Evolutionary conservation across 2,888 invertebrate species (phyloP), one percentile per base, ranked within the genome.

Genomic region (Campoplex capitator): DNA sequence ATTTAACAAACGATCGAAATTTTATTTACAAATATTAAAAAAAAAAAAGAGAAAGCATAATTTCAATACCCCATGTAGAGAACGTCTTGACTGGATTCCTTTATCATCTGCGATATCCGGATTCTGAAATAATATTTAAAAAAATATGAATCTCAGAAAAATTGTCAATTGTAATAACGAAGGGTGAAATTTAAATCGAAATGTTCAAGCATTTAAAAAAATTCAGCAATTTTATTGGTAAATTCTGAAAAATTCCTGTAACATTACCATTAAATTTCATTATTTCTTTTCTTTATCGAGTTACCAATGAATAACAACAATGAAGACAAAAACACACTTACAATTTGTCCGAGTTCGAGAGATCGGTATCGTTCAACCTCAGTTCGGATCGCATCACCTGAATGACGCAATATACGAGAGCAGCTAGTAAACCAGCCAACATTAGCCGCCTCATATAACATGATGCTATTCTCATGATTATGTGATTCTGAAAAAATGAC

Each of bases 31-130:
- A 67, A 45, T 58, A 35, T 38, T 1, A 38, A 38, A 38, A 38
- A 38, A 65, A 42, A 76, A 75, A 35, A 73, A 74, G 0, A 23
- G 0, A 23, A 23, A 23, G 0, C 78, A 78, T 42, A 54, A 67
- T 83, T 58, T 89, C 0, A 28, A 62, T 89, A 93, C 93, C 91
- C 89, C 28, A 91, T 56, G 65, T 89, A 89, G 32, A 88, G 84
- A 32, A 86, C 75, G 23, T 92, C 87, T 35, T 91, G 89, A 48
- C 90, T 89, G 1, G 93, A 93, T 68, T 92, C 91, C 88, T 93
- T 92, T 54, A 94, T 94, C 78, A 92, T 83, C 88, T 91, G 91
- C 38, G 93, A 92, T 83, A 94, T 93, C 48, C 90, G 92, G 79
- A 92, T 88, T 79, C 94, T 94, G 87, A 91, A 91, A 83, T 23